Base-by-base conservation (phyloP, 2,113 vertebrate genomes). In the Tamias sibiricus region DNA sequence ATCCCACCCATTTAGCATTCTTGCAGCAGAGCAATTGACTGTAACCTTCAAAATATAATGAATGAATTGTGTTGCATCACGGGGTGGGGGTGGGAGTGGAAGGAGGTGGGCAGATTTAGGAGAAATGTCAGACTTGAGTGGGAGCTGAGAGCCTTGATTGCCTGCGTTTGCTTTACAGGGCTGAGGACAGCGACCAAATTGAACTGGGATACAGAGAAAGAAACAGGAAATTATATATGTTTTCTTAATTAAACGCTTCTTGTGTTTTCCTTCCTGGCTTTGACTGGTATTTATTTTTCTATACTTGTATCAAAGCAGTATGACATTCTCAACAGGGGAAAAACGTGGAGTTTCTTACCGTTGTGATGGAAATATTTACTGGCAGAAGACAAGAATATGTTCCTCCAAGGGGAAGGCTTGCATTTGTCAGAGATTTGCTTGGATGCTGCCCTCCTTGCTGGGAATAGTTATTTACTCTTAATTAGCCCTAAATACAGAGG, bases 281-380 rank as follows among this genome's bases (percentile, higher is more conserved):
- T 98, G 94, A 90, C 80, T 97, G 93, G 79, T 95, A 87, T 96
- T 98, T 97, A 94, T 96, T 97, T 94, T 90, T 86, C 54, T 92
- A 54, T 89, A 17, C 59, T 90, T 93, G 32, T 92, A 64, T 93
- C 68, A 93, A 96, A 98, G 93, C 17, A 6, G 91, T 94, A 71
- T 96, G 97, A 97, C 93, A 95, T 95, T 98, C 97, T 97, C 92
- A 69, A 37, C 52, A 22, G 47, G 66, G 66, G 37, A 37, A 10
- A 77, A 97, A 76, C 40, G 97, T 94, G 96, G 86, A 93, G 64
- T 98, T 98, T 97, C 95, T 97, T 96, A 85, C 81, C 87, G 89
- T 93, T 97, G 95, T 95, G 91, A 94, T 96, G 95, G 96, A 98
- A 98, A 80, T 94, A 98, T 95, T 98, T 98, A 97, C 91, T 98